Evolutionary conservation across 2,113 vertebrate genomes (phyloP), one percentile per base, ranked within the genome.

Genomic region (Stictonetta naevosa): DNA sequence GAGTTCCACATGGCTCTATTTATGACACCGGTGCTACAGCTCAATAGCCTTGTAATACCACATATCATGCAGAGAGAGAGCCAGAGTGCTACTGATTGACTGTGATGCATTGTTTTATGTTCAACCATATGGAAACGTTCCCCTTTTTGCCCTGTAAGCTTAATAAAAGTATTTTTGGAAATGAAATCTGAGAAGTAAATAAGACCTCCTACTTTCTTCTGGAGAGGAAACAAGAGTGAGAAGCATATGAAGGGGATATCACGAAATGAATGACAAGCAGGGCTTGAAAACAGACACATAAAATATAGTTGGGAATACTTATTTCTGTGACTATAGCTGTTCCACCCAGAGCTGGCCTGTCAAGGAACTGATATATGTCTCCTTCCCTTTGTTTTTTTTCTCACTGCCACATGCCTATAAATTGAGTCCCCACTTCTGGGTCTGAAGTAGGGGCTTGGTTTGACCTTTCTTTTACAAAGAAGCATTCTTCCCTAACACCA

Each of bases 21-120:
- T 40, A 22, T 44, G 60, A 60, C 58, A 52, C 3, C 15, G n/a
- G 3, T 52, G n/a, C 23, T 71, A 40, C 42, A 69, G 23, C 22
- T 92, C 36, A 40, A 13, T 13, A 34, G 36, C 11, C 9, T 64
- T 46, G 34, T 28, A 82, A 53, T n/a, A 75, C 6, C n/a, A 53
- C 1, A 3, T 29, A 38, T 31, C 36, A 84, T 38, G 13, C 60
- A 73, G 23, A 40, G 5, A 4, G 8, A 19, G 17, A 59, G 36
- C 75, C 16, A 36, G 40, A 0, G 40, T 0, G 1, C 14, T 59
- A 14, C 22, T 69, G 22, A 60, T 29, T 3, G 44, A 10, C 23
- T 44, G 14, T 19, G 40, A 44, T 18, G 36, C 8, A 29, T 87
- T 33, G 29, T 52, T 79, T 95, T 82, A 44, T 1, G 0, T 56